Percentiles rank a stretch among this genome's conserved stretches.
phyloP scores from a whole-genome alignment of 1,140 invertebrate species.

The Drosophila fuyamai region DNA sequence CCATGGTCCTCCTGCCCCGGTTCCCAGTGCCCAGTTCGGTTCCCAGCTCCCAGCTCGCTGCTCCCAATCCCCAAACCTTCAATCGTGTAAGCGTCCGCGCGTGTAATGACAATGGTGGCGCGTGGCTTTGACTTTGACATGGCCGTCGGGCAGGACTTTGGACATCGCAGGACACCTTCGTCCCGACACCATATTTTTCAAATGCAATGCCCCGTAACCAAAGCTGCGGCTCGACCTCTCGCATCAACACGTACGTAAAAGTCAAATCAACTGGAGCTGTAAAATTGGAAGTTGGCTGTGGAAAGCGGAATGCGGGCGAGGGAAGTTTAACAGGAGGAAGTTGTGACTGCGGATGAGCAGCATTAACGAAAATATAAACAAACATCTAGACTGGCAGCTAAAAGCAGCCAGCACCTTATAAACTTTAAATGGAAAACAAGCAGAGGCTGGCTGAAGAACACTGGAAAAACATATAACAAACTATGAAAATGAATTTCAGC shows the following conservation, averaged over 20 bases:
- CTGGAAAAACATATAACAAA: neutral
- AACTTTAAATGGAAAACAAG: slow-evolving; percentile 69
- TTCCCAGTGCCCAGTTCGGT: neutral
- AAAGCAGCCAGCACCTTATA: slow-evolving; percentile 77
- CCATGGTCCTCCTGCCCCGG: slow-evolving; percentile 8
- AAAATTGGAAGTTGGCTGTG: slow-evolving; percentile 26
- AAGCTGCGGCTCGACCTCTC: slow-evolving; percentile 51
- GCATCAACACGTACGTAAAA: slow-evolving; percentile 76
- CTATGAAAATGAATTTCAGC: too few species aligned
- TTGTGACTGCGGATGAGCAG: slow-evolving; percentile 46
- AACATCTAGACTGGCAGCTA: slow-evolving; percentile 71
- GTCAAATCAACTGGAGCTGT: slow-evolving; percentile 62
- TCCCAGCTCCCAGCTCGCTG: neutral
- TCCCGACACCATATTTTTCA: slow-evolving; percentile 51
- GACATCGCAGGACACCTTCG: slow-evolving; percentile 3
- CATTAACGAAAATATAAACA: slow-evolving; percentile 75
- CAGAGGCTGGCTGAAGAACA: slow-evolving; percentile 10
- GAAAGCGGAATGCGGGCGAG: neutral
- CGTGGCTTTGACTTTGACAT: slow-evolving; percentile 81
- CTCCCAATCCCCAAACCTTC: slow-evolving; percentile 51
- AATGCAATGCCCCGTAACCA: slow-evolving; percentile 63
- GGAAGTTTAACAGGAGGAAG: slow-evolving; percentile 15
- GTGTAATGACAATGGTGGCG: slow-evolving; percentile 79
- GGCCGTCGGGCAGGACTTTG: slow-evolving; percentile 48
- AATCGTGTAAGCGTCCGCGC: slow-evolving; percentile 76